Base-by-base conservation (phyloP, 35 echinoderm and acorn worm species). In the Acanthaster planci region DNA sequence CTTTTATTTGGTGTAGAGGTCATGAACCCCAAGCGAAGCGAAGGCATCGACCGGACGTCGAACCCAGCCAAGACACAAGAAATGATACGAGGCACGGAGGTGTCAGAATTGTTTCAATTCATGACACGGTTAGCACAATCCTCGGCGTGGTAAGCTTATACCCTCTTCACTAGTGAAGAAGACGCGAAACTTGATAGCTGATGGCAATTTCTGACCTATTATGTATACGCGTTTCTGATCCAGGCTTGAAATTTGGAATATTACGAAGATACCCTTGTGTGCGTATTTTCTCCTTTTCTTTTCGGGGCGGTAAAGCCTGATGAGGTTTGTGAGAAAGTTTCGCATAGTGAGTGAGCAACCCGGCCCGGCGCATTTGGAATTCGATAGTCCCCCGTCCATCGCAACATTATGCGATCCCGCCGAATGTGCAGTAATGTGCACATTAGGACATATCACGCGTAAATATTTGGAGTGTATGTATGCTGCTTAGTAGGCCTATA, bases 81-180 rank as follows among this genome's bases (percentile, higher is more conserved):
- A 34, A 35, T 72, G 64, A 72, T 72, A 72, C 19, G 64, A 31
- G 10, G 26, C 23, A 72, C 14, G 30, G 30, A 72, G 64, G 64
- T 72, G 64, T 72, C 64, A 31, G 64, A 72, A 72, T 72, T 72
- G 64, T 72, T 72, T 72, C 64, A 72, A 72, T 31, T 34, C 34
- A 72, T 72, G 64, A 72, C 34, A 72, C 64, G 64, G 64, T 72
- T 26, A 30, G 64, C 64, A 26, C 64, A 12, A 72, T 72, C 34
- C 64, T 29, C 14, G n/a, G 64, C 64, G 30, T 14, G 64, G 64
- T 72, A 72, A 72, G 64, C 64, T 23, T 31, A 72, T 26, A 72
- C 64, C 42, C 64, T 72, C 64, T 16, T 29, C 19, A 72, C 10
- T 22, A 29, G 64, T 26, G 29, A 72, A 72, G 64, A 72, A 72